Evolutionary conservation across 2,888 invertebrate genomes (phyloP), one percentile per base, ranked within the genome.

Genomic region (Cryptosula pallasiana): DNA sequence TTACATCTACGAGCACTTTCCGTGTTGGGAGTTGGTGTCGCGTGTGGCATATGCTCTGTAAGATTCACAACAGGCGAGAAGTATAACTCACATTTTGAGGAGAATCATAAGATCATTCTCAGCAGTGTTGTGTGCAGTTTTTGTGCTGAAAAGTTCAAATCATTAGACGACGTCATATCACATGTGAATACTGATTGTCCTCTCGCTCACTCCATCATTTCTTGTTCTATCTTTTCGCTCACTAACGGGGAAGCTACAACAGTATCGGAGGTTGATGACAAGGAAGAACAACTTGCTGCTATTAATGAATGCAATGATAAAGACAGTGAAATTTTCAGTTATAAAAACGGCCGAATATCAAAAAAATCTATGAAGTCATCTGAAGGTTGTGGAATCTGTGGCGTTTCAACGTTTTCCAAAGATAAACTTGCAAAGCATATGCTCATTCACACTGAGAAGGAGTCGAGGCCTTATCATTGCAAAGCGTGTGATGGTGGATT

Each of bases 381-480:
- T 5, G 45, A 13, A 20, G 9, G 20, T 13, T 45, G 45, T 20
- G 20, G 20, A 45, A 45, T 45, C 20, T 45, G 45, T 20, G n/a
- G n/a, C n/a, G n/a, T n/a, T n/a, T n/a, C n/a, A n/a, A n/a, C n/a
- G n/a, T 45, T 45, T 45, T 5, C 45, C 45, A 45, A 45, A 45
- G 5, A 5, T 5, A 45, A 45, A 45, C 20, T 20, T 45, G 45
- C 5, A 45, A 5, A 45, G 45, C 63, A 63, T 32, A 34, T 34
- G 34, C 29, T 29, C 32, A 63, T 63, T 63, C 63, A 63, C 32
- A 32, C 32, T 16, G 2, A 63, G 9, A 32, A 27, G 20, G 63
- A 63, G 32, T 20, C 3, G 27, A 25, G 63, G 32, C 63, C 63
- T 5, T 63, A 63, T 63, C 63, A 32, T 13, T 63, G 63, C 63